Evolutionary conservation across 2,888 invertebrate genomes (phyloP), one percentile per base, ranked within the genome.

Genomic region (Cancer borealis): DNA sequence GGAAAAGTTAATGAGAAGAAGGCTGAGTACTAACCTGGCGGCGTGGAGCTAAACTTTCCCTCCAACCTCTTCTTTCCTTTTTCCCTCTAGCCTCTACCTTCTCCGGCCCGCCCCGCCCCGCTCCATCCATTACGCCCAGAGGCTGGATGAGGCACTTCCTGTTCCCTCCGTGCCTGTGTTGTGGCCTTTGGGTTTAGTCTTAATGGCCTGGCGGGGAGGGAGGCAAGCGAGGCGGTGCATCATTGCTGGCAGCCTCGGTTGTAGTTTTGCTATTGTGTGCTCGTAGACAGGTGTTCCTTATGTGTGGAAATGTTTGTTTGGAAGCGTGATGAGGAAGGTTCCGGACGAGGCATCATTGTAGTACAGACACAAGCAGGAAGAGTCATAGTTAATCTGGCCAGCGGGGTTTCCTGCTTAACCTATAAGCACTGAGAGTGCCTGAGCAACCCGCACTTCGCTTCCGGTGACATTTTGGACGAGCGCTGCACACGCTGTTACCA

Each of bases 71-170:
- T 60, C 60, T n/a, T 73, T 73, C 66, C 66, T 73, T 73, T 8
- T 73, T 8, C 26, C 26, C 73, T 73, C 73, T 73, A 73, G n/a
- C 73, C 8, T 73, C 60, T 10, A n/a, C 26, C 10, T 26, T 73
- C 66, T 4, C 49, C 49, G 10, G 1, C 21, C 26, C 73, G 73
- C 26, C 73, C 73, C 73, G 73, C 26, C 73, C 26, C 66, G 66
- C n/a, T n/a, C n/a, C 73, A 73, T 73, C 73, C 73, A 73, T 73
- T 26, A 73, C 73, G n/a, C 73, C 73, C 73, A 21, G 73, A 73
- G 73, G 73, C n/a, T 73, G 73, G 73, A 26, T 73, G 73, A 73
- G 73, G 73, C 26, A 73, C 73, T 73, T 73, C 73, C 73, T 73
- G 73, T 8, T 73, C 8, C 73, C 26, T 21, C 8, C 26, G 73